Conservation (phyloP, 2,797 vertebrate species). For the Propithecus perrieri region DNA sequence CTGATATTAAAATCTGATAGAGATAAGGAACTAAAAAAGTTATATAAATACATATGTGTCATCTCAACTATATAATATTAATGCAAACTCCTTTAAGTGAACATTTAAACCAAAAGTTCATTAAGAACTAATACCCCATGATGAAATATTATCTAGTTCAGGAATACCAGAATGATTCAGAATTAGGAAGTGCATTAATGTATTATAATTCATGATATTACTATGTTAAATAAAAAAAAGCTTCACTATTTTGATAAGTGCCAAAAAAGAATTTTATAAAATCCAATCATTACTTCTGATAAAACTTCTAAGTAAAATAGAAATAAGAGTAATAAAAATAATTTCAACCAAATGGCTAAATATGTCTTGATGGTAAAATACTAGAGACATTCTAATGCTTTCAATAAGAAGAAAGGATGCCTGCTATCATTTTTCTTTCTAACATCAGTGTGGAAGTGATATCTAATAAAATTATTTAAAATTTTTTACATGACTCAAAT, state of each 20-base stretch:
- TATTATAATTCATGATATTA: neutral
- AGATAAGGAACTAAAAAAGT: neutral
- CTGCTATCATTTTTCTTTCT: neutral
- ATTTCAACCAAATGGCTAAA: neutral
- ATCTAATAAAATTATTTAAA: neutral
- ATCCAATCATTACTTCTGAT: neutral
- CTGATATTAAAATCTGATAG: neutral
- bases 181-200: neutral
- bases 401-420: neutral
- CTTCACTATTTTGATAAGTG: neutral
- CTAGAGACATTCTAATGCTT: rapidly evolving
- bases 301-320: neutral
- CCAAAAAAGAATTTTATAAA: neutral
- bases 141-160: slow-evolving; percentile 3
- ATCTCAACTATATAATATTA: slow-evolving; percentile 32
- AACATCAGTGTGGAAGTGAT: rapidly evolving
- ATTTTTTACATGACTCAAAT: neutral
- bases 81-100: neutral
- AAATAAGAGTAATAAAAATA: neutral
- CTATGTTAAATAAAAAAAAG: neutral
- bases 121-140: neutral
- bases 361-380: neutral
- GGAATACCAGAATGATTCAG: neutral
- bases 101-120: neutral
- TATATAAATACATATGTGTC: neutral